A percentile compares a stretch with the other conserved stretches of the same genome.
These are phyloP conservation scores for Todiramphus chloris DNA, from an alignment of 2,113 vertebrate species.

Conservation along the genomic window DNA sequence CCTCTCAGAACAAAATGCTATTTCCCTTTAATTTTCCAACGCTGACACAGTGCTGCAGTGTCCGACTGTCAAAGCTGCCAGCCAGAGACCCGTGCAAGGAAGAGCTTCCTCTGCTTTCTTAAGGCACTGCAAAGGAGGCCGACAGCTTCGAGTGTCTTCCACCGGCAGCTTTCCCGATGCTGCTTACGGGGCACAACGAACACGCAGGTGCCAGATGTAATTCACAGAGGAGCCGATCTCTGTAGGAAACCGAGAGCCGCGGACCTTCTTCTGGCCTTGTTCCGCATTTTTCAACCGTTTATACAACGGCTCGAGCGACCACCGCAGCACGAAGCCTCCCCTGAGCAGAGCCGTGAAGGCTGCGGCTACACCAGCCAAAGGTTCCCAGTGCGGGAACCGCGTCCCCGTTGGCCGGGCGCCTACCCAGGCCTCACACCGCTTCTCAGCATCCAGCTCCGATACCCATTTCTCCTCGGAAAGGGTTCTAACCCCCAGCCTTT, in stretches of 20 bases:
- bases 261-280: rapidly evolving
- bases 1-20: rapidly evolving
- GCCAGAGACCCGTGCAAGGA: not conserved
- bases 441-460: not conserved
- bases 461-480: not conserved
- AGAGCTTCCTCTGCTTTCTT: not conserved
- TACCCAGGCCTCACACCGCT: not conserved
- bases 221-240: rapidly evolving
- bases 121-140: not conserved
- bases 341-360: rapidly evolving
- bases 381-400: rapidly evolving
- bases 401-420: not conserved
- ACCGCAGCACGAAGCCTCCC: rapidly evolving
- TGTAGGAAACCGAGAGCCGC: rapidly evolving
- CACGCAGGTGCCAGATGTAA: rapidly evolving
- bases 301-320: rapidly evolving
- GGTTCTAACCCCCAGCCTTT: not conserved
- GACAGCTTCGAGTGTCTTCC: not conserved
- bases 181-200: rapidly evolving
- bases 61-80: not conserved
- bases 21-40: not conserved
- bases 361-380: rapidly evolving
- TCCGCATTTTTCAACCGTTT: not conserved
- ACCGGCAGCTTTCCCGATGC: not conserved
- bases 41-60: not conserved